Base-by-base conservation (phyloP, 30 jellyfish, hydroid and myxozoan genomes). In the Aurelia aurita region DNA sequence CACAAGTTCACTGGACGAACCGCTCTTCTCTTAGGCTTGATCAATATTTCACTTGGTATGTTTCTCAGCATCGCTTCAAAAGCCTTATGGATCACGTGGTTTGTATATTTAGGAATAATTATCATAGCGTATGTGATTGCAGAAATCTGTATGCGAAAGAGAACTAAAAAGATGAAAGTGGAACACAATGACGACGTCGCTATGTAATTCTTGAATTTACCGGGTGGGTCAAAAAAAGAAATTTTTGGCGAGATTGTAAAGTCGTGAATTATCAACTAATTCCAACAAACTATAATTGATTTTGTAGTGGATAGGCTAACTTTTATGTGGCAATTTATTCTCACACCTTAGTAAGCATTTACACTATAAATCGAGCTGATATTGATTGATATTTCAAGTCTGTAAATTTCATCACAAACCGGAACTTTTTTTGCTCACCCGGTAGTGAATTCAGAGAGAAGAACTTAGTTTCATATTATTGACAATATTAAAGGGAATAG, bases 41-140 rank as follows among this genome's bases (percentile, higher is more conserved):
- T 64, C 35, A 84, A 84, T 67, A 84, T 84, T 27, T 71, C 93
- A 4, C 85, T 84, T 62, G 93, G 93, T 1, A 51, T 84, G 51
- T 84, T 84, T 39, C 74, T 84, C 18, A 73, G 87, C 61, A 63
- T 84, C 39, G 87, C 93, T 11, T n/a, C 76, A 18, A 71, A 43
- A n/a, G 45, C 76, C 7, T 15, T 84, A 0, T 84, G 93, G 93
- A 73, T 73, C 28, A 63, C 81, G 21, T 84, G 93, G 93, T 84
- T 84, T 25, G 27, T 76, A 14, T 84, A 70, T 47, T 14, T 84
- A 53, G 87, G 87, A 16, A 6, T 84, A 2, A 28, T 84, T 14
- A 53, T 60, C 45, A 43, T 72, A 4, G 71, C 47, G 3, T 84
- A 67, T 35, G 69, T 71, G 10, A n/a, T 70, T 9, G 93, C 93